These are phyloP conservation scores for Drosophila kuntzei DNA, from an alignment of 2,888 invertebrate genomes.

Conservation along the genomic window DNA sequence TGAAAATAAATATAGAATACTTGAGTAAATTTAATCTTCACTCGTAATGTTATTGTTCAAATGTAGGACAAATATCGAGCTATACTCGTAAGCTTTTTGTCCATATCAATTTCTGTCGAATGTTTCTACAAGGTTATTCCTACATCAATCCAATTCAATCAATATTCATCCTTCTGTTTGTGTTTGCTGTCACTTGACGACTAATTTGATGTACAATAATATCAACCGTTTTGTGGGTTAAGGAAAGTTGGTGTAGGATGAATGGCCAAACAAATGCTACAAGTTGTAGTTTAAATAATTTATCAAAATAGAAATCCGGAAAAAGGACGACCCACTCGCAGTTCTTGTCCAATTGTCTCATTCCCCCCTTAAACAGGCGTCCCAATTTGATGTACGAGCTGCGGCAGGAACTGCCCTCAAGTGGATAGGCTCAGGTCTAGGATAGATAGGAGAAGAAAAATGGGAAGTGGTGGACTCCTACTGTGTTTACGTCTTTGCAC, in stretches of 20 bases:
- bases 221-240: conserved; percentile 30
- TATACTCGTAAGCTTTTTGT: neutral
- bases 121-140: neutral
- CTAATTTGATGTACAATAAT: conserved; percentile 37
- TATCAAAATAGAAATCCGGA: conserved; percentile 71
- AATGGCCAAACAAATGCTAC: conserved; percentile 42
- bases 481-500: conserved; percentile 30
- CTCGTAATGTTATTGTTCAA: neutral
- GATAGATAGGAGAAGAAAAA: neutral
- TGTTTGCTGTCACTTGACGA: conserved; percentile 43
- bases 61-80: neutral
- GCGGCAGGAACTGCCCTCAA: conserved; percentile 8
- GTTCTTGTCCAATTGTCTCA: conserved; percentile 23
- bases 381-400: conserved; percentile 54
- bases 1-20: conserved; percentile 13
- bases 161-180: conserved; percentile 45
- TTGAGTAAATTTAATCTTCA: conserved; percentile 8
- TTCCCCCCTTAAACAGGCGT: neutral
- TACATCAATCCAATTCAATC: conserved; percentile 33
- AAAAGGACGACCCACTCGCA: conserved; percentile 19
- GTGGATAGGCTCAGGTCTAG: conserved; percentile 14
- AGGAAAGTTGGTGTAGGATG: conserved; percentile 23
- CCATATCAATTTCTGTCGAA: conserved; percentile 10
- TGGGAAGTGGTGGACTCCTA: neutral
- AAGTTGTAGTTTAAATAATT: conserved; percentile 79